Base-by-base conservation (phyloP, 1,140 invertebrate species). In the Brachionus sp. region DNA sequence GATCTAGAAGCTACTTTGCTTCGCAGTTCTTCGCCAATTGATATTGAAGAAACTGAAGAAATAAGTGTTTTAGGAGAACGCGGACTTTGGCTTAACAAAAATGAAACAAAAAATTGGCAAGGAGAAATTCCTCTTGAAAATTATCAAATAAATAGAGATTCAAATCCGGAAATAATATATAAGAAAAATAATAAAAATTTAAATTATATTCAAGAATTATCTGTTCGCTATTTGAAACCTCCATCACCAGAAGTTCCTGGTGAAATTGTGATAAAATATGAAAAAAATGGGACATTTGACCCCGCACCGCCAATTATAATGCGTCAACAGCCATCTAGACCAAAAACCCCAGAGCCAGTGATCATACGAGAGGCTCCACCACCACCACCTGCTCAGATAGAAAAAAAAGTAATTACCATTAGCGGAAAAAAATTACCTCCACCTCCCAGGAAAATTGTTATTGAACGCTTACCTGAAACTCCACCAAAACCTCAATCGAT, bases 141-240 rank as follows among this genome's bases (percentile, higher is more conserved):
- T 37, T 82, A 82, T 68, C 23, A 68, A 57, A 66, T 82, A 42
- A 73, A 83, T 44, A 35, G 19, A 12, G 82, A 83, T 19, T 16
- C 42, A 16, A 44, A 83, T 35, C 82, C 82, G 0, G 25, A 50
- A 53, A 83, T 73, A 35, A 57, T 83, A 5, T 29, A 25, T 12
- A 70, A 73, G 50, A 23, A 70, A 5, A 53, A 50, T 37, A 13
- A 7, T 2, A 10, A 73, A 23, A 35, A 33, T 4, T 16, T 83
- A 19, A 19, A 25, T 23, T 83, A 83, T 42, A 53, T 37, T 19
- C 82, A 83, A 83, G 39, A 73, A 37, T 42, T 83, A 23, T 66
- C 39, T 16, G 66, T 83, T 9, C 23, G 82, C n/a, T 83, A 83
- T 57, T 62, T 83, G 19, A 50, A 83, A 50, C 82, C 82, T 37